Evolutionary conservation across 2,888 invertebrate genomes (phyloP), one percentile per base, ranked within the genome.

Genomic region (Pogonocherus hispidulus): DNA sequence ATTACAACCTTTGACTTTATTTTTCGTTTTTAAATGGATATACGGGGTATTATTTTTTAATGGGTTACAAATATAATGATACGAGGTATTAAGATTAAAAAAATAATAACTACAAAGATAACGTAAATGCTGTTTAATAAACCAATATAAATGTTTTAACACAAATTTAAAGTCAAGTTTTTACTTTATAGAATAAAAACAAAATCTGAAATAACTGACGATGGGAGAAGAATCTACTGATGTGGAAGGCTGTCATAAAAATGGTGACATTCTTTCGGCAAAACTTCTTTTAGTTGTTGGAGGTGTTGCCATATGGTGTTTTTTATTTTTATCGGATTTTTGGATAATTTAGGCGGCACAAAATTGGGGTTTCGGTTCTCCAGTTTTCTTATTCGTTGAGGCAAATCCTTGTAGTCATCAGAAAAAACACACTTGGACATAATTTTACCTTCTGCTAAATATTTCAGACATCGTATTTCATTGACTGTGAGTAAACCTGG

Each of bases 261-360:
- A 54, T 63, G 22, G 27, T 63, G 63, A 37, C 54, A 63, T 63
- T 63, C 54, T 54, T 63, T 63, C 1, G 54, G 54, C 41, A 63
- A 27, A 11, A 63, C 63, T 9, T 41, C 20, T 63, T 54, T 63
- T 3, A 63, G 22, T 63, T 52, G 52, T 63, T 52, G 63, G 20
- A 63, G 46, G 63, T 63, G 54, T 63, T 63, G 54, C 63, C 20
- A 63, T 63, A 54, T 63, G n/a, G 37, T 54, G 54, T 63, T 47
- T 47, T 41, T 63, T 20, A 37, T 27, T 27, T 52, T 52, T 52
- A 52, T 27, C 2, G 52, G 14, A 27, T 14, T 16, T 52, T 27
- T 27, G 3, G 27, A 32, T 27, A 52, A 27, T 27, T 52, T 32
- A 3, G 27, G 32, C 14, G 52, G 52, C 52, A 52, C n/a, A 52